Conservation (phyloP, 2,797 vertebrate genomes). For the Pipistrellus pygmaeus region DNA sequence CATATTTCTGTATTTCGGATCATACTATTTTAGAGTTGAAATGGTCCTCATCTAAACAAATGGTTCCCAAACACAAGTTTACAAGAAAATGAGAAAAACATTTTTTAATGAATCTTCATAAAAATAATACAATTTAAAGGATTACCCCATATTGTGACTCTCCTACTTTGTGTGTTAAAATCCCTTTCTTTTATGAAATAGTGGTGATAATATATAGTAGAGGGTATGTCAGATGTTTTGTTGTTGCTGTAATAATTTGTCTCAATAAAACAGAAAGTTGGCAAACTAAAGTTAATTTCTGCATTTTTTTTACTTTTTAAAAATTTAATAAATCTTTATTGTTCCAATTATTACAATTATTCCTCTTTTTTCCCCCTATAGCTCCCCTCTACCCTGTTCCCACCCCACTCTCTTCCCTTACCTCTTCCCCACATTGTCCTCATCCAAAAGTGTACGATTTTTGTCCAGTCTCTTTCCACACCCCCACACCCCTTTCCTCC, state of each 20-base stretch:
- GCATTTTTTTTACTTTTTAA: background rate
- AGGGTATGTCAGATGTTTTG: background rate
- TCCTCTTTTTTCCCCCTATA: no score
- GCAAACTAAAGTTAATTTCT: background rate
- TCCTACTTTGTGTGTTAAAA: conserved; percentile 21
- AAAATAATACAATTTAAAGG: conserved; percentile 15
- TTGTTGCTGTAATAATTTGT: background rate
- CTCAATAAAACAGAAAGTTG: background rate
- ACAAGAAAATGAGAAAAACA: conserved; percentile 1
- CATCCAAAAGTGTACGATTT: no score
- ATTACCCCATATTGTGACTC: background rate
- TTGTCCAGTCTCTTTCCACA: no score
- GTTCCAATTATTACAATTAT: no score
- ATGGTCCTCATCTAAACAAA: background rate
- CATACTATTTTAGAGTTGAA: conserved; percentile 26
- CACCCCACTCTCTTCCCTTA: no score
- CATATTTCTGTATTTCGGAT: background rate
- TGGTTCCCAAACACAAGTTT: background rate
- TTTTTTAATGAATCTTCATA: background rate
- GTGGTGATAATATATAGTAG: background rate
- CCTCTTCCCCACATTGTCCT: no score
- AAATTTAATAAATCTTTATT: no score
- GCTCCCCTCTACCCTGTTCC: no score
- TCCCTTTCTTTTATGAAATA: background rate
- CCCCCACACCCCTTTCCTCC: no score